Evolutionary conservation across 1,140 invertebrate genomes (phyloP), one percentile per base, ranked within the genome.

Genomic region (Orius insidiosus): DNA sequence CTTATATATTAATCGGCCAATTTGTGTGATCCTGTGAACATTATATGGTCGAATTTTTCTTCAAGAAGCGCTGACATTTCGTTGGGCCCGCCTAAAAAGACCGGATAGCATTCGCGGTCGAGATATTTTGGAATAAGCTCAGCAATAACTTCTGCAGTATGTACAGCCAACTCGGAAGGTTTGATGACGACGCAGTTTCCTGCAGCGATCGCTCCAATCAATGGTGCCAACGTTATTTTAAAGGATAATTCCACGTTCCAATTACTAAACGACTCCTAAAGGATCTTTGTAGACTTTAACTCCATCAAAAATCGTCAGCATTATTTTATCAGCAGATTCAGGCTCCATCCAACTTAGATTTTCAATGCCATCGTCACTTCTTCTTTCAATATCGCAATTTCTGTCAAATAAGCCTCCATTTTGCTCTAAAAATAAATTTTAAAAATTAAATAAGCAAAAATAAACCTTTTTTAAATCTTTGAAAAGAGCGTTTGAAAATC

Each of bases 171-270:
- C 64, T 98, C 95, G n/a, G 89, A 96, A 10, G 95, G 95, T 63
- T 98, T 98, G 8, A 98, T 53, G 14, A 98, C 68, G 11, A 82
- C 85, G 65, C 83, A 83, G 65, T 98, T 98, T 16, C 93, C 95
- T 42, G 88, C 89, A 24, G 92, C 87, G 41, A 98, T 79, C 0
- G 92, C 92, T n/a, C 86, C 83, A 45, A 59, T 48, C 7, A 64
- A 49, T 8, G 83, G 80, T n/a, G 69, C 56, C 5, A 98, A 54
- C 3, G 77, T 63, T n/a, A n/a, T 64, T 90, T 83, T 14, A 98
- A 54, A 0, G 95, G 95, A 67, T 98, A 99, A 68, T 98, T 99
- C 94, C 95, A 98, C 0, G 94, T 80, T 7, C 88, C 86, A 45
- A 98, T 83, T 1, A 97, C 68, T 0, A 98, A 7, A 79, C 77